A percentile compares a stretch with the other conserved stretches of the same genome.
Evolutionary conservation across 2,797 vertebrate genomes (phyloP).

Genomic region (Hypotaenidia philippensis): DNA sequence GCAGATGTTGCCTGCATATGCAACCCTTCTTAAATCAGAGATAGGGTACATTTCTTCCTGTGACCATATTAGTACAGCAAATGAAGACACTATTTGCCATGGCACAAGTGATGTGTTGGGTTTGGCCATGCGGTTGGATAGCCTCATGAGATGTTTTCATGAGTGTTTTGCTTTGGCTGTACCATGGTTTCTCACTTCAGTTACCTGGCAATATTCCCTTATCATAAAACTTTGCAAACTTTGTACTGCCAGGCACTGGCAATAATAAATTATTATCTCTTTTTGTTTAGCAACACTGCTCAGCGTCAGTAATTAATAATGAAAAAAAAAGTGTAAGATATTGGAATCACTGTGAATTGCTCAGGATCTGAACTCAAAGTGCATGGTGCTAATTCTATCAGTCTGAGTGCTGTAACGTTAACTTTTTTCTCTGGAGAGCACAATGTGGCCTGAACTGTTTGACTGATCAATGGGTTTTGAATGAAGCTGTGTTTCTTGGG

Average conservation of each 20-base stretch:
- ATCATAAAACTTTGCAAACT: neutral
- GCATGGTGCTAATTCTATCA: neutral
- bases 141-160: neutral
- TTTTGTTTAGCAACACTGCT: neutral
- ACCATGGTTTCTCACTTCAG: neutral
- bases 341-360: neutral
- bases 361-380: neutral
- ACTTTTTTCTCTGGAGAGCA: slow-evolving; percentile 39
- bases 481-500: slow-evolving; percentile 34
- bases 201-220: neutral
- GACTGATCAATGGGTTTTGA: slow-evolving; percentile 30
- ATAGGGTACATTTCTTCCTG: neutral
- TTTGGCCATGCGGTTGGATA: neutral
- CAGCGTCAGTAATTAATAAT: neutral
- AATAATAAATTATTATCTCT: neutral
- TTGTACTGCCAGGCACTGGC: neutral
- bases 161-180: neutral
- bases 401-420: neutral
- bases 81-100: neutral
- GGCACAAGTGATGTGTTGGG: neutral
- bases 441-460: neutral
- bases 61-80: neutral
- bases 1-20: neutral
- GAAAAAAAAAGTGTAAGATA: slow-evolving; percentile 1
- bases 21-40: neutral